Percentiles rank a stretch among this genome's conserved stretches.
Conservation (phyloP, 2,888 invertebrate species). For the Eristalis pertinax region DNA sequence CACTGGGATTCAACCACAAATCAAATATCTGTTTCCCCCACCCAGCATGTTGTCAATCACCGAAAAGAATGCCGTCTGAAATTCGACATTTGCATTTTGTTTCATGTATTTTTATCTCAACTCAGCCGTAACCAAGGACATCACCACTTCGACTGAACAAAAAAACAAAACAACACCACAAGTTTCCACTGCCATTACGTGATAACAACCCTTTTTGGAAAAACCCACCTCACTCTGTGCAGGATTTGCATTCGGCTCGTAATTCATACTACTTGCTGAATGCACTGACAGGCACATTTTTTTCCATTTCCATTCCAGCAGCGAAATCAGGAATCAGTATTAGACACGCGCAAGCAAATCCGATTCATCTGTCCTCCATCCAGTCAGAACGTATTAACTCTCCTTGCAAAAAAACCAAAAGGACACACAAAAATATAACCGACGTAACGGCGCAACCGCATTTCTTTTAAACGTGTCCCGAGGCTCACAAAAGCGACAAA, state of each 20-base stretch:
- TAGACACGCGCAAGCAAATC: not conserved
- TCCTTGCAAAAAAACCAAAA: conserved; percentile 21
- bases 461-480: not conserved
- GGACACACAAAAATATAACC: not conserved
- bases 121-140: not conserved
- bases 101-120: too few relatives aligned
- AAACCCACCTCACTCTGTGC: not conserved
- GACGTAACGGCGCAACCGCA: not conserved
- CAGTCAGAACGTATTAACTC: not conserved
- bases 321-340: not conserved
- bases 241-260: not conserved
- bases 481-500: conserved; percentile 1
- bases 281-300: not conserved
- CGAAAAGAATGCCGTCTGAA: not conserved
- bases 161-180: not conserved
- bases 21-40: too few relatives aligned
- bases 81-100: too few relatives aligned
- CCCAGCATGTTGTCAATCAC: too few relatives aligned
- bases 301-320: not conserved
- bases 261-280: not conserved
- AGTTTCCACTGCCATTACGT: not conserved
- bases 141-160: not conserved
- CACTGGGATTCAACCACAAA: too few relatives aligned
- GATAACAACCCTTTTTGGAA: not conserved
- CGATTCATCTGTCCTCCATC: not conserved